A percentile compares a stretch with the other conserved stretches of the same genome.
Conservation (phyloP, 2,888 invertebrate genomes). For the Rhagonycha fulva region DNA sequence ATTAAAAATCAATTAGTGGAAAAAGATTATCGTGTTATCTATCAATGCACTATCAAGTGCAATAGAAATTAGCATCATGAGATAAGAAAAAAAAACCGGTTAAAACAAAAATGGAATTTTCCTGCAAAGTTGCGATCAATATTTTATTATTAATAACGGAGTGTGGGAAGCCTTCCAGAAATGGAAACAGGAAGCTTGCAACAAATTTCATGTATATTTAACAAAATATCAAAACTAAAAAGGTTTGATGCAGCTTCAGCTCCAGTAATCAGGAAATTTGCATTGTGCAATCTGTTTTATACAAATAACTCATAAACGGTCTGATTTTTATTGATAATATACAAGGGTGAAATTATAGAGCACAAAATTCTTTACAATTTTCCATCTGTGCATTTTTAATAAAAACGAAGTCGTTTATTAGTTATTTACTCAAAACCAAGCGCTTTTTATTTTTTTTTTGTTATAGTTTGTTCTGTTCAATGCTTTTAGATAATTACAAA, state of each 20-base stretch:
- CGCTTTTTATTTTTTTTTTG: too few relatives aligned
- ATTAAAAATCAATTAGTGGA: background rate
- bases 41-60: background rate
- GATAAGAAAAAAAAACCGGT: background rate
- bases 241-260: too few relatives aligned
- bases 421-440: background rate
- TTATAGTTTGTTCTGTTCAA: background rate
- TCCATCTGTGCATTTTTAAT: background rate
- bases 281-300: too few relatives aligned
- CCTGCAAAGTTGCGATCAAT: background rate
- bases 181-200: too few relatives aligned
- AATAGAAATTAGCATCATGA: background rate
- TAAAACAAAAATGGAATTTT: background rate
- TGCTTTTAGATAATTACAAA: background rate
- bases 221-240: too few relatives aligned
- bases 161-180: too few relatives aligned
- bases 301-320: background rate
- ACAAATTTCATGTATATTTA: too few relatives aligned
- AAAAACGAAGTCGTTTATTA: background rate
- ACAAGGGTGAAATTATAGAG: background rate
- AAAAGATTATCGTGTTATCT: background rate
- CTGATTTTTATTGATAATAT: background rate
- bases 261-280: too few relatives aligned
- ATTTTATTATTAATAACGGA: background rate
- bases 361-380: background rate